These are phyloP conservation scores for Tribolium madens DNA, from an alignment of 1,140 invertebrate species.

Conservation along the genomic window DNA sequence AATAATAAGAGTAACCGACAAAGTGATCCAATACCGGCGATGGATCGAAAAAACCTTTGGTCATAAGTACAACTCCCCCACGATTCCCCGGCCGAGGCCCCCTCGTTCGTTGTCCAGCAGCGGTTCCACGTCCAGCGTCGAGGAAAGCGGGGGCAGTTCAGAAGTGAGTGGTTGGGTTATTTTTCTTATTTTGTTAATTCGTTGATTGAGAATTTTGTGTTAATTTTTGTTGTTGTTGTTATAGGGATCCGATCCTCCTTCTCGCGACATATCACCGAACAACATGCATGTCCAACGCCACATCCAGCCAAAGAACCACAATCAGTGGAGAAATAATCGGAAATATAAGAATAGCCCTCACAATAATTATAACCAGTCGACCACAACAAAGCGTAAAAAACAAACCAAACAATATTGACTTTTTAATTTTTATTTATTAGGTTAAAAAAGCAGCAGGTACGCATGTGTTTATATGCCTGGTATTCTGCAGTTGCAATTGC, in stretches of 20 bases:
- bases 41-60: conserved; percentile 67
- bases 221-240: conserved; percentile 46
- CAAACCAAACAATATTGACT: conserved; percentile 51
- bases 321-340: conserved; percentile 21
- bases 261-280: conserved; percentile 62
- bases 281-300: conserved; percentile 49
- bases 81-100: conserved; percentile 49
- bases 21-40: conserved; percentile 90
- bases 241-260: conserved; percentile 61
- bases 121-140: conserved; percentile 61
- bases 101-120: conserved; percentile 62
- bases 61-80: conserved; percentile 43
- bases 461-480: conserved; percentile 39
- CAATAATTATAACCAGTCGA: conserved; percentile 44
- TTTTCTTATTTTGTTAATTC: background rate
- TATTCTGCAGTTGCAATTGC: conserved; percentile 45
- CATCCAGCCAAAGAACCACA: conserved; percentile 36
- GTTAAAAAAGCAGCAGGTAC: conserved; percentile 38
- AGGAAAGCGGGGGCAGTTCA: conserved; percentile 62
- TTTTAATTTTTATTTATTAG: conserved; percentile 35
- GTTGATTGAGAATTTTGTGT: too few relatives aligned
- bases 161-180: conserved; percentile 56
- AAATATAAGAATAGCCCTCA: conserved; percentile 28
- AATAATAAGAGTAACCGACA: conserved; percentile 92
- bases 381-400: conserved; percentile 56